Evolutionary conservation across 2,113 vertebrate species (phyloP).

Genomic region (Vireo altiloquus): DNA sequence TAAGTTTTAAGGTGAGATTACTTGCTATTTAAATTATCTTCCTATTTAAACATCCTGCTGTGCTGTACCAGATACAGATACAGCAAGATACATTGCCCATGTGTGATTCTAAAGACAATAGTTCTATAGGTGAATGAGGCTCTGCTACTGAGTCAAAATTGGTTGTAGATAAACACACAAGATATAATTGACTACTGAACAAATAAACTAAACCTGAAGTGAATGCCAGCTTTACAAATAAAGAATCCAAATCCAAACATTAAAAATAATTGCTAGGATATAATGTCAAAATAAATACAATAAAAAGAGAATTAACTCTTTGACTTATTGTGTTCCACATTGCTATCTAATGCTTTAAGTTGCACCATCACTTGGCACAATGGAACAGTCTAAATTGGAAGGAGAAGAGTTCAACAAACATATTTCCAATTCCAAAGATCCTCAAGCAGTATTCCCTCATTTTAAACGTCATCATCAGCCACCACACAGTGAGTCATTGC

Average conservation of each 20-base stretch:
- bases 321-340: neutral
- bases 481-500: neutral
- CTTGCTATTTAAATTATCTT: neutral
- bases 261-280: neutral
- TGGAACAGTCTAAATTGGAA: neutral
- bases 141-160: neutral
- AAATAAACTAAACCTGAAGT: neutral
- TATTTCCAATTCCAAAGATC: conserved; percentile 40
- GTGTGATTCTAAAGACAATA: neutral
- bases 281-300: neutral
- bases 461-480: neutral
- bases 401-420: neutral
- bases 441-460: neutral
- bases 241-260: neutral
- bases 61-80: neutral
- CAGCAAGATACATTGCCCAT: neutral
- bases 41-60: neutral
- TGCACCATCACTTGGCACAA: neutral
- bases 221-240: neutral
- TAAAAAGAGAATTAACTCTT: neutral
- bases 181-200: neutral
- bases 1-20: neutral
- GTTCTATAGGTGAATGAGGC: neutral
- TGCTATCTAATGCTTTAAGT: neutral
- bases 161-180: neutral